Evolutionary conservation across 30 jellyfish, hydroid and myxozoan genomes (phyloP).

Genomic region (Hydractinia symbiolongicarpus): DNA sequence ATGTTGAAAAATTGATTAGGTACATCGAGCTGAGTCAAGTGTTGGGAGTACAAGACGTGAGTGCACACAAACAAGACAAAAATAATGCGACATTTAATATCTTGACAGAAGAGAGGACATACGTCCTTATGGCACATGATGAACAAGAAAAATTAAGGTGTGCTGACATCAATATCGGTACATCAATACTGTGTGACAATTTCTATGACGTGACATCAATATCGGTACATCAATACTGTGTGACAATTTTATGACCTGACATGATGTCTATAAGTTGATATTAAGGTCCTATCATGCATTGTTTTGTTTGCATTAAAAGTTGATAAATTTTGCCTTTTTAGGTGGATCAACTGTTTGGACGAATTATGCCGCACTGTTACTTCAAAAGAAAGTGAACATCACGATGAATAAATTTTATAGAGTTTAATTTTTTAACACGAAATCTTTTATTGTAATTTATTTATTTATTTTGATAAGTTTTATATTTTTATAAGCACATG

Average conservation of each 20-base stretch:
- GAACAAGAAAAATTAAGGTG: conserved; percentile 66
- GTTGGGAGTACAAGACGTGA: conserved; percentile 59
- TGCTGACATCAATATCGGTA: neutral
- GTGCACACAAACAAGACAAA: conserved; percentile 51
- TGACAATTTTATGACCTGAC: neutral
- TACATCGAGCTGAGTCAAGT: conserved; percentile 46
- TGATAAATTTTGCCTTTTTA: no score
- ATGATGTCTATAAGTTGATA: no score
- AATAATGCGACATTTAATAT: conserved; percentile 63
- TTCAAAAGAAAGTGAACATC: no score
- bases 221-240: neutral
- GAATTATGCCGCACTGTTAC: no score
- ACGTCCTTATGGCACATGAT: conserved; percentile 67
- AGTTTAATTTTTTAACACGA: no score
- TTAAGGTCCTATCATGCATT: no score
- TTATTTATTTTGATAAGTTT: no score
- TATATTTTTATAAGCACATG: no score
- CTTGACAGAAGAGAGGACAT: conserved; percentile 49
- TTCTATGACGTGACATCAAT: neutral
- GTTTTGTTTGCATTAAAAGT: no score
- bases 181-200: neutral
- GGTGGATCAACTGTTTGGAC: no score
- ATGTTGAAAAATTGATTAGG: neutral
- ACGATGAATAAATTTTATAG: no score
- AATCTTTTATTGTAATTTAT: no score